Base-by-base conservation (phyloP, 2,888 invertebrate species). In the Chorisops tibialis region DNA sequence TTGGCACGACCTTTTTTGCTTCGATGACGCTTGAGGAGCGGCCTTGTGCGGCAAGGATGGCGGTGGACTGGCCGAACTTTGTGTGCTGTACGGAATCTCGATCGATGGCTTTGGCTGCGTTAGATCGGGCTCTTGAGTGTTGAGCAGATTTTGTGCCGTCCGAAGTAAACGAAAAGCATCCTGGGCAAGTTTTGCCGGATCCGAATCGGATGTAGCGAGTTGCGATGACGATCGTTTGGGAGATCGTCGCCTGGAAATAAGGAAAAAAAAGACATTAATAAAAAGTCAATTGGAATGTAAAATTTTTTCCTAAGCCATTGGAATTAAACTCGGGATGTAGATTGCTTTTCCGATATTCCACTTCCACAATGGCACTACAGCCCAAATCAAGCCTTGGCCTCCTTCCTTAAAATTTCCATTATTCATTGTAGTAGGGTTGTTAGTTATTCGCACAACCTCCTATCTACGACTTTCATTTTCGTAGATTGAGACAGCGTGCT, bases 141-240 rank as follows among this genome's bases (percentile, higher is more conserved):
- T 80, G 64, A 87, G 72, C 61, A 87, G 74, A 35, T 87, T 87
- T 68, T 86, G 83, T 54, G 85, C 84, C 21, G 85, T 87, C 65
- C 86, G 80, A 69, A 85, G 79, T 63, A 87, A 77, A 60, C 86
- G 79, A 69, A 84, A 86, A 1, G 87, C 86, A 75, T 87, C 87
- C 70, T 85, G 83, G 0, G 85, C 82, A 21, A 87, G 74, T 73
- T 86, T 86, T 65, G 85, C 85, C 1, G 85, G 83, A 68, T 82
- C 80, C 21, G 82, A 74, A 66, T 82, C 82, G 52, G 82, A 81
- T 18, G 54, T 48, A n/a, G 52, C 35, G 47, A 60, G 45, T 45
- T 52, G 54, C 18, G 60, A 60, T 52, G 54, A 19, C 14, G 60
- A 22, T 37, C 62, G 52, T 62, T 66, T 66, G 24, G 67, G 66